Percentiles rank a stretch among this genome's conserved stretches.
Conservation (phyloP, 2,113 vertebrate genomes). For the Pagrus major region DNA sequence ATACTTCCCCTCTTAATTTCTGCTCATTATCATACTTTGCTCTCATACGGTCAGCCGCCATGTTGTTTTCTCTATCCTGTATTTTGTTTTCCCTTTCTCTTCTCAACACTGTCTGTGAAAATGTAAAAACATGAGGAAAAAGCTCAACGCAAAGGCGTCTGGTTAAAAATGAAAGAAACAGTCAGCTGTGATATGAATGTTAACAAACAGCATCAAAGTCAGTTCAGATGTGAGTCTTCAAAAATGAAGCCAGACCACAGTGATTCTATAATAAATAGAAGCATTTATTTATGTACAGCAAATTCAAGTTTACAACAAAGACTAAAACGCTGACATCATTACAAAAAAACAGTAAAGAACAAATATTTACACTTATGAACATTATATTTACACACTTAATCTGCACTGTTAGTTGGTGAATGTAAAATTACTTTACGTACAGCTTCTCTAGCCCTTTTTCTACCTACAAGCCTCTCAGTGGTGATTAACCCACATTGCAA, state of each 20-base stretch:
- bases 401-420: conserved; percentile 21
- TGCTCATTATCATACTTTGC: neutral
- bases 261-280: conserved; percentile 82
- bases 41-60: neutral
- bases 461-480: neutral
- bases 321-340: conserved; percentile 32
- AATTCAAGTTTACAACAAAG: conserved; percentile 62
- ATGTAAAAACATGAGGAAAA: neutral
- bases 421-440: conserved; percentile 19
- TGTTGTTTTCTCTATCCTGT: neutral
- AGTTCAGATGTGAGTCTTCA: neutral
- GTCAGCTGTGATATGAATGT: neutral
- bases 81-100: neutral
- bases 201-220: neutral
- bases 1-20: neutral
- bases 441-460: conserved; percentile 11
- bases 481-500: neutral
- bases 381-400: conserved; percentile 76
- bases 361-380: conserved; percentile 82
- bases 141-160: neutral
- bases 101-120: neutral
- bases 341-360: conserved; percentile 33
- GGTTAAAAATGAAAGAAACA: neutral
- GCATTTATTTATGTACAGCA: conserved; percentile 80
- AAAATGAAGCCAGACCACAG: conserved; percentile 20